Percentiles rank a stretch among this genome's conserved stretches.
These are phyloP conservation scores for Chelonus insularis DNA, from an alignment of 1,140 invertebrate species.

Conservation along the genomic window DNA sequence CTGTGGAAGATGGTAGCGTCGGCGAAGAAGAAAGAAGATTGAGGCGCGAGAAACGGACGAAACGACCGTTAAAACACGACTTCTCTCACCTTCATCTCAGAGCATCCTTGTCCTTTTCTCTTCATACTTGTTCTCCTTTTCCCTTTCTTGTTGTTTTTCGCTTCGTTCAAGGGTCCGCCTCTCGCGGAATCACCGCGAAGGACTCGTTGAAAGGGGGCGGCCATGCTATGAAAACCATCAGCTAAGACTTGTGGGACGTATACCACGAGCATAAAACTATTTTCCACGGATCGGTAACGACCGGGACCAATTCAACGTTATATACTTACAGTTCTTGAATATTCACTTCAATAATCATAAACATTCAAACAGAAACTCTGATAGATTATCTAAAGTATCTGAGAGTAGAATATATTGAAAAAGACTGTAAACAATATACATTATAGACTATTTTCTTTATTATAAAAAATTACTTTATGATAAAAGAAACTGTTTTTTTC, in stretches of 20 bases:
- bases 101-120: constrained; percentile 2
- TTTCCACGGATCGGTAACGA: constrained; percentile 11
- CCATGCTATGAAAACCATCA: constrained; percentile 23
- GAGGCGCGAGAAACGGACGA: constrained; percentile 33
- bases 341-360: too few relatives aligned
- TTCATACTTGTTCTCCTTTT: not conserved
- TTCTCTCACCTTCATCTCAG: constrained; percentile 6
- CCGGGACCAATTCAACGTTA: constrained; percentile 15
- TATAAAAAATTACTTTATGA: too few relatives aligned
- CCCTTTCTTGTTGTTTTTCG: not conserved
- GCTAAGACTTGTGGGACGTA: not conserved
- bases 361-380: too few relatives aligned
- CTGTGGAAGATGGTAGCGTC: constrained; percentile 34
- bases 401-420: too few relatives aligned
- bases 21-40: constrained; percentile 36
- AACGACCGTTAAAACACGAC: constrained; percentile 34
- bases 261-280: not conserved
- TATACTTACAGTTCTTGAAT: not conserved
- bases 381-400: too few relatives aligned
- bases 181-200: constrained; percentile 22
- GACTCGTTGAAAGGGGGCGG: constrained; percentile 34
- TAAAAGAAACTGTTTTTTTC: too few relatives aligned
- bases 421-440: too few relatives aligned
- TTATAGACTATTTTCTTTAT: too few relatives aligned
- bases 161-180: constrained; percentile 15